Percentiles rank a stretch among this genome's conserved stretches.
These are phyloP conservation scores for Flexamia atlantica DNA, from an alignment of 2,888 invertebrate genomes.

Conservation along the genomic window DNA sequence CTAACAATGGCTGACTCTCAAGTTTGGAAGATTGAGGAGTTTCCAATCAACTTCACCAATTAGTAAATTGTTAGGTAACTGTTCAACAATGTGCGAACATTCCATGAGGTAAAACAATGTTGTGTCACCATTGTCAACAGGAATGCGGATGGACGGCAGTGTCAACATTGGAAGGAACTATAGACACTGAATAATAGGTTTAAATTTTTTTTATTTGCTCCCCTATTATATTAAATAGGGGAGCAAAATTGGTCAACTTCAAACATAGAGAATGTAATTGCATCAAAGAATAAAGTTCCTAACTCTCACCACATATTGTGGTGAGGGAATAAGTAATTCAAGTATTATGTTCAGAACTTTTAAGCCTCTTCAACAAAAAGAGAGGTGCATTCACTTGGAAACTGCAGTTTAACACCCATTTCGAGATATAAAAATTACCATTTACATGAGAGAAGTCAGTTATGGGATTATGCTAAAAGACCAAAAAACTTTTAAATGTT, in stretches of 20 bases:
- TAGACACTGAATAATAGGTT: no score
- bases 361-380: background rate
- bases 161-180: background rate
- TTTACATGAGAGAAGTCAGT: conserved; percentile 19
- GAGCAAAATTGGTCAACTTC: no score
- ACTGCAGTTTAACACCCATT: conserved; percentile 14
- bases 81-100: background rate
- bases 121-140: background rate
- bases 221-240: no score
- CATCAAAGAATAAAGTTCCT: no score
- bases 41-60: conserved; percentile 28
- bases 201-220: no score
- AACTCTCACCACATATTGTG: no score
- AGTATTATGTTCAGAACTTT: conserved; percentile 3
- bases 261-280: no score
- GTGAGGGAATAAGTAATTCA: background rate
- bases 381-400: background rate
- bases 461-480: background rate
- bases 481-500: background rate
- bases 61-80: conserved; percentile 30
- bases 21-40: conserved; percentile 1
- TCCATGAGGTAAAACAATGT: background rate
- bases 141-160: background rate
- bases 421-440: conserved; percentile 13
- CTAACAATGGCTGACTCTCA: background rate